Percentiles rank a stretch among this genome's conserved stretches.
Conservation (phyloP, 2,888 invertebrate genomes). For the Bombylius major region DNA sequence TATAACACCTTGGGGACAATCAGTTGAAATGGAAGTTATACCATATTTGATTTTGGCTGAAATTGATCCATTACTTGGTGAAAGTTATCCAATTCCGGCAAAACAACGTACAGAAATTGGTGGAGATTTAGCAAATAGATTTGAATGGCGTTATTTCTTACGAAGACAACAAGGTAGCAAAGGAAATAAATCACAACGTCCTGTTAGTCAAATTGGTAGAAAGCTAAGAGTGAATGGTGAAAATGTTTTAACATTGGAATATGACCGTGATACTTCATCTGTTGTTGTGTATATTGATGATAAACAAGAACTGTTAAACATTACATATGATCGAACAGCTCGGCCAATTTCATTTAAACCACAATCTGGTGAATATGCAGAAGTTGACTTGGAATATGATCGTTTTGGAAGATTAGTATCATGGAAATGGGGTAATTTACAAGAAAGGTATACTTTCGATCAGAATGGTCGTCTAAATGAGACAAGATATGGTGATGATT, state of each 20-base stretch:
- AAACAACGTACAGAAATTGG: slow-evolving; percentile 83
- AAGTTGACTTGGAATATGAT: slow-evolving; percentile 85
- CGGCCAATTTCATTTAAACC: slow-evolving; percentile 77
- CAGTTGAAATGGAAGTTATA: slow-evolving; percentile 78
- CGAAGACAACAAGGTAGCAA: slow-evolving; percentile 55
- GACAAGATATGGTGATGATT: slow-evolving; percentile 82
- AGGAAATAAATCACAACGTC: slow-evolving; percentile 33
- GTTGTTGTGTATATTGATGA: slow-evolving; percentile 82
- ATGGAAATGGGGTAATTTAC: slow-evolving; percentile 88
- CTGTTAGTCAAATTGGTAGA: slow-evolving; percentile 72
- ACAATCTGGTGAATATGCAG: slow-evolving; percentile 71
- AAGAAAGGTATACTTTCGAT: slow-evolving; percentile 83
- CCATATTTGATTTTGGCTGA: slow-evolving; percentile 84
- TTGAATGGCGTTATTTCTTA: slow-evolving; percentile 92
- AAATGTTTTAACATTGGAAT: slow-evolving; percentile 79
- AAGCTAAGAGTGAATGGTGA: slow-evolving; percentile 84
- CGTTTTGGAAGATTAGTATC: slow-evolving; percentile 75
- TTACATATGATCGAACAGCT: slow-evolving; percentile 75
- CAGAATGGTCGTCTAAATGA: slow-evolving; percentile 79
- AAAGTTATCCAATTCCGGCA: slow-evolving; percentile 83
- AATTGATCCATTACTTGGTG: slow-evolving; percentile 73
- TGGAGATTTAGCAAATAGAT: slow-evolving; percentile 79
- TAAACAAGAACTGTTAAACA: slow-evolving; percentile 69
- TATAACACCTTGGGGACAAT: slow-evolving; percentile 75
- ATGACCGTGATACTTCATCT: slow-evolving; percentile 74